Evolutionary conservation across 1,140 invertebrate species (phyloP), one percentile per base, ranked within the genome.

Genomic region (Drosophila asahinai): DNA sequence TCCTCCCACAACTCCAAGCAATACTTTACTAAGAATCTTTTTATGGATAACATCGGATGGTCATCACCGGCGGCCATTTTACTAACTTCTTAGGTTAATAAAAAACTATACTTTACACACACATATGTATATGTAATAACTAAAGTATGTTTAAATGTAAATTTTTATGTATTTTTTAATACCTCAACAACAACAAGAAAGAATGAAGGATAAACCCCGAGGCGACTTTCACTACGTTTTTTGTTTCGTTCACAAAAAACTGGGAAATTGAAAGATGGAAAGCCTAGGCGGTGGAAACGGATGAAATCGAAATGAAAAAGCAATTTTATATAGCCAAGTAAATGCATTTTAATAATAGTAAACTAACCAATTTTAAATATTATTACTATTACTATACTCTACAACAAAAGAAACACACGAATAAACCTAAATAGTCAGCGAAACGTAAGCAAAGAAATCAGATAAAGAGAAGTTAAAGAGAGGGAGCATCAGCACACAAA

Each of bases 91-190:
- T 91, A 91, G 83, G 64, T 87, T 91, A 82, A 82, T 58, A 55
- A 62, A 55, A 62, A 57, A 64, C 72, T 72, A 72, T 74, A 75
- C 60, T 73, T 74, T 75, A 75, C 48, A 54, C 48, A 52, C 72
- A 77, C 82, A 83, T 87, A 77, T 82, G 65, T 86, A 83, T 87
- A 83, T 82, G 62, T 77, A 82, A 86, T 86, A 74, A 87, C 77
- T 86, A 79, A 81, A 83, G 86, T 89, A 89, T 81, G 86, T 90
- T 90, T 89, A 89, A 89, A 90, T 89, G 86, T 89, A 89, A 90
- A 89, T 90, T 90, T 90, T 90, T 91, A 82, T 90, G 89, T 80
- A 91, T 86, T 91, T 90, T 90, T 90, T 90, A 91, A 91, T 90
- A 91, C 82, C 86, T 89, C 86, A 89, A 89, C 52, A 63, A 77